Evolutionary conservation across 2,113 vertebrate genomes (phyloP).

Genomic region (Labeo catla): DNA sequence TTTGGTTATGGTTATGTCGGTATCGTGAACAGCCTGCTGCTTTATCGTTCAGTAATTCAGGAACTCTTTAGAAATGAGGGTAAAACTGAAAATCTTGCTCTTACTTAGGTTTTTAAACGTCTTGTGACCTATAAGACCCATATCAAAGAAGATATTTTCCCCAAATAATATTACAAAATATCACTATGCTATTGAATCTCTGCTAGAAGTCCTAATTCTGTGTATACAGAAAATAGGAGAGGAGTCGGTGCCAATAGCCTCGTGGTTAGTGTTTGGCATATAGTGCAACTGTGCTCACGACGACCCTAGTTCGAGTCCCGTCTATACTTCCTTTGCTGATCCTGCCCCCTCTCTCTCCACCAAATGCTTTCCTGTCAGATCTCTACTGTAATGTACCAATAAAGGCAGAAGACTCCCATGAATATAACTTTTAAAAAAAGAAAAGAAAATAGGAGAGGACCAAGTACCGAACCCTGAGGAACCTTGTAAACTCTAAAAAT

Average conservation of each 20-base stretch:
- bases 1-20: conserved; percentile 1
- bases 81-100: not conserved
- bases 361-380: too few species aligned
- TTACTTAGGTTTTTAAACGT: not conserved
- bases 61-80: conserved; percentile 37
- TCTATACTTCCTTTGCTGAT: too few species aligned
- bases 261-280: too few species aligned
- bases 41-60: conserved; percentile 32
- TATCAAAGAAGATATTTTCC: not conserved
- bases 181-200: not conserved
- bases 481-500: too few species aligned
- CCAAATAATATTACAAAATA: not conserved
- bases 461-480: not conserved
- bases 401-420: too few species aligned
- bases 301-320: too few species aligned
- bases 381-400: too few species aligned
- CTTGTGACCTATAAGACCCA: not conserved
- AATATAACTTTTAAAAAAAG: too few species aligned
- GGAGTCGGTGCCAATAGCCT: too few species aligned
- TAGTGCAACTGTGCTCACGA: too few species aligned
- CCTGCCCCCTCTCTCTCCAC: too few species aligned
- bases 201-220: not conserved
- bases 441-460: not conserved
- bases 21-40: not conserved
- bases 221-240: not conserved